Percentiles rank a stretch among this genome's conserved stretches.
phyloP scores from a whole-genome alignment of 2,113 vertebrate species.

The Motacilla alba region DNA sequence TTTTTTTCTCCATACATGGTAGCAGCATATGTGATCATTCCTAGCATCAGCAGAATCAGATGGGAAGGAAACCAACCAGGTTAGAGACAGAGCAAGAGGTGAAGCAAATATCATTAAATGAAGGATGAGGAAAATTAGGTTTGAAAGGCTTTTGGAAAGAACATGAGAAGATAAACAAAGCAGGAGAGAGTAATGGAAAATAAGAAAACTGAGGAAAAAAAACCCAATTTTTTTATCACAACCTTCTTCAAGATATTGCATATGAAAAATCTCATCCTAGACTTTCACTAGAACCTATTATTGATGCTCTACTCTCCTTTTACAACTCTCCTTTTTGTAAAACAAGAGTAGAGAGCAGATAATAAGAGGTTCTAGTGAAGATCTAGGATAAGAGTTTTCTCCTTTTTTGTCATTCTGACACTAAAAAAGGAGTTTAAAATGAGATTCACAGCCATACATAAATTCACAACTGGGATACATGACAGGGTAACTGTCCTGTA shows the following conservation, averaged over 20 bases:
- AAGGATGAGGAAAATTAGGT: not conserved
- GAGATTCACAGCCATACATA: not conserved
- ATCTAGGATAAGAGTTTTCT: not conserved
- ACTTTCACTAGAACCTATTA: not conserved
- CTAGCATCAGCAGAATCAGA: not conserved
- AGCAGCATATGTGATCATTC: not conserved
- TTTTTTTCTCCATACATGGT: not conserved
- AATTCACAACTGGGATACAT: not conserved
- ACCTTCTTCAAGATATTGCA: not conserved
- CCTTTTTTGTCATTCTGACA: not conserved
- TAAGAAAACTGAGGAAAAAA: not conserved
- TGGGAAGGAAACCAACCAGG: not conserved
- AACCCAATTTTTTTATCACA: rapidly evolving
- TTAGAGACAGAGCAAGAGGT: not conserved
- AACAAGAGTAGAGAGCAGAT: not conserved
- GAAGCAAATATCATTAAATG: not conserved
- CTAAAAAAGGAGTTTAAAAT: not conserved
- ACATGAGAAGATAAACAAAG: not conserved
- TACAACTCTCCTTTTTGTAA: not conserved
- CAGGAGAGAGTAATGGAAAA: not conserved
- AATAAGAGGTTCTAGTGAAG: not conserved
- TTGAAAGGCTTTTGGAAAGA: not conserved
- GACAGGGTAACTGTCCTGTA: not conserved
- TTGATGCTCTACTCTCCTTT: not conserved
- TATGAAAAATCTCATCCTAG: not conserved